Evolutionary conservation across 2,113 vertebrate genomes (phyloP), one percentile per base, ranked within the genome.

Genomic region (Peromyscus maniculatus): DNA sequence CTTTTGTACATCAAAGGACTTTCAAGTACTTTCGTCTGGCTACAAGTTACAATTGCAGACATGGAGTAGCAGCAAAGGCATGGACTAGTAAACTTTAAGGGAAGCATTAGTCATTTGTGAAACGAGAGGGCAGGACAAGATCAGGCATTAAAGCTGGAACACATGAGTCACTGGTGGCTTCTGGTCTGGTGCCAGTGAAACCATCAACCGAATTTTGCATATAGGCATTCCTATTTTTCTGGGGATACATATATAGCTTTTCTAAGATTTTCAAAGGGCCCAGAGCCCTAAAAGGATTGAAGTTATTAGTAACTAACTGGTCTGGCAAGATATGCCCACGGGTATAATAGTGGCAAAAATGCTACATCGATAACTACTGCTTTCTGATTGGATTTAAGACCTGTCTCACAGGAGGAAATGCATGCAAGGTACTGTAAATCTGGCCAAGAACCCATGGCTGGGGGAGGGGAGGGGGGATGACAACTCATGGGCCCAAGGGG

Each of bases 1-100:
- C 92, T 94, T 96, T 89, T 91, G 91, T n/a, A 89, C 93, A 87
- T 92, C 92, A 91, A 79, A 91, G 86, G 71, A 43, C 52, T 95
- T 91, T 59, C 91, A 96, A 94, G 87, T 91, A 87, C 77, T 89
- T 93, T 71, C 72, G 86, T 95, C 88, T 72, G 86, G 95, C 87
- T 94, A 59, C 28, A 62, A 26, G 52, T 88, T 15, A 74, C 28
- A 66, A 57, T 31, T 66, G 75, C 75, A 91, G 57, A 89, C 77
- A 66, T 2, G 0, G 86, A 22, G 64, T 0, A 69, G 59, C 31
- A 57, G 69, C 59, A 49, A 43, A 5, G 17, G 82, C 89, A 16
- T 8, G 55, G 83, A 12, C 62, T 9, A 28, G 89, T 55, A 93
- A 92, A 78, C 9, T 74, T n/a, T 43, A 1, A n/a, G 90, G 88